Base-by-base conservation (phyloP, 2,113 vertebrate species). In the Piaya cayana region DNA sequence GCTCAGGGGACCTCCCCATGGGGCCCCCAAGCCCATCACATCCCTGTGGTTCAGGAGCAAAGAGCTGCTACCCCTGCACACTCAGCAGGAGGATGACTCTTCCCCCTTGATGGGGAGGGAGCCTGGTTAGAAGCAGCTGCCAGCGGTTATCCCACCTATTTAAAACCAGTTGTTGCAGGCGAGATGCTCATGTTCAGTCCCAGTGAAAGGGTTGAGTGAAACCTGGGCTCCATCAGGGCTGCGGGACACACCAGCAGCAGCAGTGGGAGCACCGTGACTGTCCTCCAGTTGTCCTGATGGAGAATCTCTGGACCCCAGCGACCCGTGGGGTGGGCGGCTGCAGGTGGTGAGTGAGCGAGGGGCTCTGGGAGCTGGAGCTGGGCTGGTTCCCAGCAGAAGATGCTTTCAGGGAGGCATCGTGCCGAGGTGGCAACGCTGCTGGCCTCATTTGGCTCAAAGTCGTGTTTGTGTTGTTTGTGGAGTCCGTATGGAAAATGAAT, bases 371-470 rank as follows among this genome's bases (percentile, higher is more conserved):
- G 23, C 17, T 7, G 39, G 53, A 4, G 5, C 10, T 4, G 43
- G 47, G 15, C 6, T 59, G 64, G 21, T 32, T 55, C 34, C 55
- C 37, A 2, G 25, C 7, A 34, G 32, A 53, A 7, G 65, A 18
- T 27, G 39, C 29, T 18, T 32, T 17, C 6, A 30, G 64, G 5
- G 6, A 4, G 17, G 56, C 23, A 15, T 2, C 3, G 6, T 19
- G 8, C 5, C 0, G 1, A 5, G 37, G 59, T 0, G 56, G 13
- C 15, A 7, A 5, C 2, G 5, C 14, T 2, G 0, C 7, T 1
- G 1, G 47, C 29, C 42, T 58, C 0, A 0, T 9, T 3, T 16
- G 27, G 43, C n/a, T 16, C 21, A 22, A 21, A 1, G 36, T 23
- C 53, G 21, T 36, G 39, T 47, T 55, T 37, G 34, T 25, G 18